These are phyloP conservation scores for Brachycybe producta DNA, from an alignment of 2,888 invertebrate genomes.

Conservation along the genomic window DNA sequence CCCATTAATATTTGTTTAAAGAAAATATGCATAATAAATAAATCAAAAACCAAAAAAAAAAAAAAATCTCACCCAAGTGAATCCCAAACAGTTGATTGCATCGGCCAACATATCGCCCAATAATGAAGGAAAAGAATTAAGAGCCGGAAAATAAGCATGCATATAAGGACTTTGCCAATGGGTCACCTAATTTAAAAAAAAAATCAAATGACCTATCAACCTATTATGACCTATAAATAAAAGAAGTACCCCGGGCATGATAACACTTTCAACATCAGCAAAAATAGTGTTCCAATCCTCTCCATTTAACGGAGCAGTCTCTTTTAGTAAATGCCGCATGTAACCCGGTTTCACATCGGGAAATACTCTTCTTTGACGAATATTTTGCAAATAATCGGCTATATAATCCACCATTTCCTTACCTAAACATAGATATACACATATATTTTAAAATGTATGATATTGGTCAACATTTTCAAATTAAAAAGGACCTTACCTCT, in stretches of 20 bases:
- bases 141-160: slow-evolving; percentile 95
- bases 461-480: too few species aligned
- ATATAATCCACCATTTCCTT: slow-evolving; percentile 98
- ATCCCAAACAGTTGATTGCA: slow-evolving; percentile 84
- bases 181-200: slow-evolving; percentile 45
- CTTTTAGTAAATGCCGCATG: slow-evolving; percentile 69
- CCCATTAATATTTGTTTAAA: background rate
- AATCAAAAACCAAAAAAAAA: background rate
- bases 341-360: slow-evolving; percentile 92
- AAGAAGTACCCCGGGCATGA: slow-evolving; percentile 78
- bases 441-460: too few species aligned
- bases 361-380: slow-evolving; percentile 76
- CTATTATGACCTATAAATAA: too few species aligned
- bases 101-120: slow-evolving; percentile 93
- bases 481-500: too few species aligned
- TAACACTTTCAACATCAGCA: slow-evolving; percentile 77
- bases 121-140: slow-evolving; percentile 85
- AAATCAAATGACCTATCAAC: background rate
- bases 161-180: slow-evolving; percentile 96
- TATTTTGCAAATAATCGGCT: slow-evolving; percentile 86
- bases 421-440: slow-evolving; percentile 48
- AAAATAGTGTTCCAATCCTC: slow-evolving; percentile 88
- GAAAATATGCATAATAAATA: background rate
- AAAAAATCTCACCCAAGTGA: slow-evolving; percentile 73
- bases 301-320: slow-evolving; percentile 68